Evolutionary conservation across 2,888 invertebrate species (phyloP).

Genomic region (Diaphora mendica): DNA sequence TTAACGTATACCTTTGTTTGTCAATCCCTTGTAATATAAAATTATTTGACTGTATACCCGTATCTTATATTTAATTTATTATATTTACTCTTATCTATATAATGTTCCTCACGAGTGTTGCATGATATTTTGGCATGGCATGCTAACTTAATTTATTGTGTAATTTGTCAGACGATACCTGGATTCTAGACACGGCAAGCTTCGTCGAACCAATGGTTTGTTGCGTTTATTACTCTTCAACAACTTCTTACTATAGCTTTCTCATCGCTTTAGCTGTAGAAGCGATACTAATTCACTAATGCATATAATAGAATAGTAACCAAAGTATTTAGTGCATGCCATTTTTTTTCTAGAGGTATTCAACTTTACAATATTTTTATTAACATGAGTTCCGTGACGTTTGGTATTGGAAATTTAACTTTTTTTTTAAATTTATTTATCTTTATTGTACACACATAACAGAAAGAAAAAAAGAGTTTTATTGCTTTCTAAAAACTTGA

Average conservation of each 20-base stretch:
- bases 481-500: background rate
- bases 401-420: background rate
- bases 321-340: constrained; percentile 47
- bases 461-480: too few relatives aligned
- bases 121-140: constrained; percentile 84
- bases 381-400: background rate
- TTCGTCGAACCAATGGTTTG: constrained; percentile 82
- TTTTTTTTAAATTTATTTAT: too few relatives aligned
- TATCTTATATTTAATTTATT: constrained; percentile 53
- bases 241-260: constrained; percentile 59
- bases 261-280: constrained; percentile 60
- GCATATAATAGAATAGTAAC: constrained; percentile 46
- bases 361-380: constrained; percentile 14
- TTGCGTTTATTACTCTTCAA: constrained; percentile 73
- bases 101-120: constrained; percentile 68
- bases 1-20: constrained; percentile 23
- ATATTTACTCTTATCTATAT: constrained; percentile 50
- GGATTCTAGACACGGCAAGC: constrained; percentile 83
- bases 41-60: constrained; percentile 36
- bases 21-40: constrained; percentile 36
- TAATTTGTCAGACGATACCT: constrained; percentile 85
- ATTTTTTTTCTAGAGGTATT: constrained; percentile 31
- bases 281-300: constrained; percentile 59
- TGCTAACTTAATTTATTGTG: constrained; percentile 81
- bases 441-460: too few relatives aligned